Conservation (phyloP, 2,888 invertebrate species). For the Dicycla oo region DNA sequence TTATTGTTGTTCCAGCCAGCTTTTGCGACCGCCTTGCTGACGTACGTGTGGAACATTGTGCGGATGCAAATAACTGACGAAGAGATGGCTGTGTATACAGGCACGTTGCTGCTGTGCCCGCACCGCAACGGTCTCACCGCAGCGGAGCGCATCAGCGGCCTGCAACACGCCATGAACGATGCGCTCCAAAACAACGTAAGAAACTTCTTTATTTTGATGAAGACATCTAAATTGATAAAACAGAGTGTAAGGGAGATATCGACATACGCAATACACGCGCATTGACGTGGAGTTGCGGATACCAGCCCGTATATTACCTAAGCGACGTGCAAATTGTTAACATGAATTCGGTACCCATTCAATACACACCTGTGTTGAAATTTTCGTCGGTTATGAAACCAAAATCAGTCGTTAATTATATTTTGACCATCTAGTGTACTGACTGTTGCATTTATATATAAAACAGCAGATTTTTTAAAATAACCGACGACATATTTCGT, state of each 20-base stretch:
- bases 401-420: not conserved
- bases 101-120: constrained; percentile 95
- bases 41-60: constrained; percentile 94
- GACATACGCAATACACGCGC: too few species aligned
- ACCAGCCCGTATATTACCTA: too few species aligned
- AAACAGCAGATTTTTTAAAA: not conserved
- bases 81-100: constrained; percentile 97
- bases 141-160: constrained; percentile 90
- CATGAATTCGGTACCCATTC: not conserved
- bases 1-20: constrained; percentile 91
- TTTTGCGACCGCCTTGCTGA: constrained; percentile 95
- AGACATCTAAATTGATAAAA: not conserved
- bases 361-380: too few species aligned
- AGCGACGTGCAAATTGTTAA: not conserved
- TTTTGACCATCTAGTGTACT: not conserved
- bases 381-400: too few species aligned
- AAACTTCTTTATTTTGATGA: not conserved
- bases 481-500: too few species aligned
- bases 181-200: constrained; percentile 92
- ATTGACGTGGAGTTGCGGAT: too few species aligned
- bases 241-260: not conserved
- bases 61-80: constrained; percentile 95
- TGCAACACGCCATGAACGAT: constrained; percentile 93
- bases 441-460: not conserved
- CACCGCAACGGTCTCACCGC: constrained; percentile 95